Percentiles rank a stretch among this genome's conserved stretches.
Evolutionary conservation across 37 sponge, comb jelly and placozoan genomes (phyloP).

Genomic region (Eunapius fragilis): DNA sequence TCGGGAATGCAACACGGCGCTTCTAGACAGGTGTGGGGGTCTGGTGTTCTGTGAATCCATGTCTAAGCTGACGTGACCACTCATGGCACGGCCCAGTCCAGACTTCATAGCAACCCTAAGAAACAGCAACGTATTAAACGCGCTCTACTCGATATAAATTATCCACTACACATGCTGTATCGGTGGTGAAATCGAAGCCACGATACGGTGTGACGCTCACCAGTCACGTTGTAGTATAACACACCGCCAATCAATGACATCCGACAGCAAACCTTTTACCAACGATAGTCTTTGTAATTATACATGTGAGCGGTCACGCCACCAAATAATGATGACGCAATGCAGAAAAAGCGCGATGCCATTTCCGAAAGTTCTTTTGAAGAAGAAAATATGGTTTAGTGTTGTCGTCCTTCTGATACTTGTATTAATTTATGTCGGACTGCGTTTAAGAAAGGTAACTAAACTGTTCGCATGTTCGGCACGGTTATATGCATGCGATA

Average conservation of each 20-base stretch:
- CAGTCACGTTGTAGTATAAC: background rate
- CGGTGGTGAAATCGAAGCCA: too few relatives aligned
- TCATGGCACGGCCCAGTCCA: constrained; percentile 7
- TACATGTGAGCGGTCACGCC: background rate
- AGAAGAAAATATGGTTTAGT: constrained; percentile 34
- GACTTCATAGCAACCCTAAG: constrained; percentile 42
- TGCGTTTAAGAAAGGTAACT: constrained; percentile 22
- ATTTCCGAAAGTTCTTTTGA: constrained; percentile 43
- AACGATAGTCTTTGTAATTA: background rate
- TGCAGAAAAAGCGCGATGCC: constrained; percentile 11
- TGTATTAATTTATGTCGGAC: constrained; percentile 6
- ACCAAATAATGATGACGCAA: background rate
- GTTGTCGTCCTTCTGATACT: background rate
- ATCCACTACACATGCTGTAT: too few relatives aligned
- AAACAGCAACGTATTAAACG: background rate
- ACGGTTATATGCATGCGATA: background rate
- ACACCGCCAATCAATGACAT: background rate
- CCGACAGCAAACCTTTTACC: background rate
- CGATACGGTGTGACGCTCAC: background rate
- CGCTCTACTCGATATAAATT: too few relatives aligned
- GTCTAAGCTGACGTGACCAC: constrained; percentile 24
- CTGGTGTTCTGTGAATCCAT: constrained; percentile 13
- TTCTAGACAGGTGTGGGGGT: background rate
- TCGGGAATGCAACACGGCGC: constrained; percentile 41
- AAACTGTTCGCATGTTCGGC: background rate